phyloP scores from a whole-genome alignment of 1,140 invertebrate genomes.

The Hyles euphorbiae region DNA sequence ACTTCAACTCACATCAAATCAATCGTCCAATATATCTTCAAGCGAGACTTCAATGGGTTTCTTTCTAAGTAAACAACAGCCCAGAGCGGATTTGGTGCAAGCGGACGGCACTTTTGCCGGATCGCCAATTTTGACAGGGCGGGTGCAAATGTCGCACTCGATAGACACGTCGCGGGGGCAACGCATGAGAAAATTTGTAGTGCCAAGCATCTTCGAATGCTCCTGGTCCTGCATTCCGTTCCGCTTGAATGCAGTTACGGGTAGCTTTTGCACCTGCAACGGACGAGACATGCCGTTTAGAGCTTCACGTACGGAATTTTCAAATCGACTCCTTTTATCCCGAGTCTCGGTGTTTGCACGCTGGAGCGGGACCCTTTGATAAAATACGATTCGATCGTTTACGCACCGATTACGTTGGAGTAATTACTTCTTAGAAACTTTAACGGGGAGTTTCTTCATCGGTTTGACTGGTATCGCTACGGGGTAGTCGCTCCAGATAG shows the following conservation, averaged over 20 bases:
- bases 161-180: slow-evolving; percentile 51
- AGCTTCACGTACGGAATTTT: neutral
- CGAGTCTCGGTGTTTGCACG: too few relatives aligned
- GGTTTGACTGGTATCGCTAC: slow-evolving; percentile 45
- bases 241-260: slow-evolving; percentile 61
- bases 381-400: slow-evolving; percentile 18
- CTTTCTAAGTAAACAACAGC: slow-evolving; percentile 37
- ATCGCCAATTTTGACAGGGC: slow-evolving; percentile 42
- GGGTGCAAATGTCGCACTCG: slow-evolving; percentile 39
- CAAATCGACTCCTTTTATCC: neutral
- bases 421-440: slow-evolving; percentile 38
- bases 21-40: slow-evolving; percentile 54
- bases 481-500: slow-evolving; percentile 43
- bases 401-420: slow-evolving; percentile 27
- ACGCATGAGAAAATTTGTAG: slow-evolving; percentile 53
- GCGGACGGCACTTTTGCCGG: slow-evolving; percentile 49
- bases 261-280: slow-evolving; percentile 60
- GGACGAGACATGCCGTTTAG: slow-evolving; percentile 43
- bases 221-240: slow-evolving; percentile 66
- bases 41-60: slow-evolving; percentile 51
- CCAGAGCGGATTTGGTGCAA: slow-evolving; percentile 22
- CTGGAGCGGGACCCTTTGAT: neutral
- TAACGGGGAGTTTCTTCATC: slow-evolving; percentile 50
- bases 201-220: slow-evolving; percentile 50
- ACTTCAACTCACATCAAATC: slow-evolving; percentile 1